Evolutionary conservation across 2,797 vertebrate genomes (phyloP).

Genomic region (Channallabes apus): DNA sequence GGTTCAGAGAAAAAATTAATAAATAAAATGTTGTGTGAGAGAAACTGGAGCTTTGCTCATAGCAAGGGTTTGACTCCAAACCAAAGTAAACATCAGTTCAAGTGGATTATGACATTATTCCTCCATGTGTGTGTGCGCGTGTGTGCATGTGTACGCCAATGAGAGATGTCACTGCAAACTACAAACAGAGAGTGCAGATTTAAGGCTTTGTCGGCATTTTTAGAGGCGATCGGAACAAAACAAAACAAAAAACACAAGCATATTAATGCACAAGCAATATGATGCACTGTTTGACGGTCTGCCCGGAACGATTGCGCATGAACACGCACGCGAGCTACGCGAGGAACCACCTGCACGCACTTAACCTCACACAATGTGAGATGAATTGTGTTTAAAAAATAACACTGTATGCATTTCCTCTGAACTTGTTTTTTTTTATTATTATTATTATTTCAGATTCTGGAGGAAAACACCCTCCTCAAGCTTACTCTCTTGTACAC

Average conservation of each 20-base stretch:
- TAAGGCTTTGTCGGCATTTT: neutral
- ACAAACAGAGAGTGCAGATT: neutral
- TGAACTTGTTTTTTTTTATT: neutral
- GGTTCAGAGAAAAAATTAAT: neutral
- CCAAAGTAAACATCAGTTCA: constrained; percentile 7
- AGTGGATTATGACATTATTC: constrained; percentile 16
- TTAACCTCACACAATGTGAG: constrained; percentile 17
- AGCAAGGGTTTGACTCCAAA: constrained; percentile 11
- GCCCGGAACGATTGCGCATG: constrained; percentile 10
- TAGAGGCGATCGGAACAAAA: neutral
- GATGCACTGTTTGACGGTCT: neutral
- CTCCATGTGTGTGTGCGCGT: constrained; percentile 5
- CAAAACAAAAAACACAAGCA: neutral
- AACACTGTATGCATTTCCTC: constrained; percentile 10
- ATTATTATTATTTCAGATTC: neutral
- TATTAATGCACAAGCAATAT: neutral
- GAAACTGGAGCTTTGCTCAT: constrained; percentile 15
- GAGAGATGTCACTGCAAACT: constrained; percentile 8
- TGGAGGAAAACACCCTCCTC: neutral
- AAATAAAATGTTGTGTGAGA: neutral
- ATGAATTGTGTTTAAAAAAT: constrained; percentile 15
- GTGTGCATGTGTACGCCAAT: neutral
- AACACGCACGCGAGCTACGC: constrained; percentile 10
- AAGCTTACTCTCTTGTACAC: neutral
- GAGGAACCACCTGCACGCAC: constrained; percentile 7